Conservation (phyloP, 2,797 vertebrate genomes). For the Tokudaia tokunoshimensis region DNA sequence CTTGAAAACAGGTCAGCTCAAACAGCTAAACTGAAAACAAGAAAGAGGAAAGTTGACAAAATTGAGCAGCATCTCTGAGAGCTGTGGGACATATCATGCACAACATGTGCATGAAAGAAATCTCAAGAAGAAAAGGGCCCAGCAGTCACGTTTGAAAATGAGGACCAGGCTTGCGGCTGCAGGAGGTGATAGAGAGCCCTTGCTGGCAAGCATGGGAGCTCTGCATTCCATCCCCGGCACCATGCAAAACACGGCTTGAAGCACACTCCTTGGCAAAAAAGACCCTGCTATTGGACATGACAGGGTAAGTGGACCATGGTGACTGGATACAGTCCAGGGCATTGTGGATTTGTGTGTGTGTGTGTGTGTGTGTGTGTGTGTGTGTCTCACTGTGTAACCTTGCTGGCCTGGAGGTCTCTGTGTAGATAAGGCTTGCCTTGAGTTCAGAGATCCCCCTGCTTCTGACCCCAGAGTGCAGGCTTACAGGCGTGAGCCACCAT, state of each 20-base stretch:
- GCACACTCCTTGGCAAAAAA: not conserved
- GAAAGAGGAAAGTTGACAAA: not conserved
- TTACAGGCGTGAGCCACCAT: not conserved
- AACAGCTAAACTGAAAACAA: conserved; percentile 17
- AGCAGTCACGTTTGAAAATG: not conserved
- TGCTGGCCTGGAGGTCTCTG: not conserved
- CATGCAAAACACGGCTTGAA: not conserved
- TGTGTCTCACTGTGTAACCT: not conserved
- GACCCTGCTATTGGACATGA: not conserved
- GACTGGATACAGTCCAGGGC: too few relatives aligned
- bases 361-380: too few relatives aligned
- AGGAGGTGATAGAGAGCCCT: too few relatives aligned
- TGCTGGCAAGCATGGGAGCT: not conserved
- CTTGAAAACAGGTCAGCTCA: not conserved
- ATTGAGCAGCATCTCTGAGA: not conserved
- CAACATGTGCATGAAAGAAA: too few relatives aligned
- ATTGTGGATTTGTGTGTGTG: too few relatives aligned
- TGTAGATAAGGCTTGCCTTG: not conserved
- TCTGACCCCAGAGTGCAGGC: not conserved
- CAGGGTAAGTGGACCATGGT: not conserved
- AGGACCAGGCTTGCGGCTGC: not conserved
- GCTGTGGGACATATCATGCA: not conserved
- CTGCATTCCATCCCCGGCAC: not conserved
- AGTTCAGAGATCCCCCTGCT: not conserved
- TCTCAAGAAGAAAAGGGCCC: not conserved